These are phyloP conservation scores for Aphidius ervi DNA, from an alignment of 1,140 invertebrate species.

Conservation along the genomic window DNA sequence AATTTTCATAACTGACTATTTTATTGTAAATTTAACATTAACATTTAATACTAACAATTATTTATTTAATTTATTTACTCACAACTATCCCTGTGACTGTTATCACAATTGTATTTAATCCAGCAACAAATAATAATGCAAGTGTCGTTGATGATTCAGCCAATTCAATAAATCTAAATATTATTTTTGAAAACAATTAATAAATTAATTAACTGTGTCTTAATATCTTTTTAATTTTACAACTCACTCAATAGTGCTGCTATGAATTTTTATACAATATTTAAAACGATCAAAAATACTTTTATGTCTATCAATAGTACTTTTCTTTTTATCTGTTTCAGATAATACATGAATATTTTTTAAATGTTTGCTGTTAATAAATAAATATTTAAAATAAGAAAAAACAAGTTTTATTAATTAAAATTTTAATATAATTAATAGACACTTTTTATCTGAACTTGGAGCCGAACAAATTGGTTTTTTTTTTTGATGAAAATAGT, in stretches of 20 bases:
- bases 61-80: neutral
- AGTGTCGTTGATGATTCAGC: conserved; percentile 9
- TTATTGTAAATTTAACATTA: too few species aligned
- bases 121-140: conserved; percentile 3
- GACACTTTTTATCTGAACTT: too few species aligned
- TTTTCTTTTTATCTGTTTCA: too few species aligned
- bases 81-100: conserved; percentile 16
- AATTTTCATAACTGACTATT: conserved; percentile 12
- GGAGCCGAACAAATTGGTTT: too few species aligned
- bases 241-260: conserved; percentile 4
- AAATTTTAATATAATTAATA: too few species aligned
- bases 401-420: too few species aligned
- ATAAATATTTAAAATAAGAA: too few species aligned
- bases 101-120: conserved; percentile 5
- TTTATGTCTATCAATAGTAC: too few species aligned
- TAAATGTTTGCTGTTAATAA: too few species aligned
- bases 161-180: neutral
- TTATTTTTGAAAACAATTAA: neutral
- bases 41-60: too few species aligned
- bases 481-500: too few species aligned
- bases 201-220: neutral
- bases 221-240: neutral
- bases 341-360: too few species aligned
- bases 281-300: neutral
- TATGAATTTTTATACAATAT: neutral